Conservation (phyloP, 35 echinoderm and acorn worm genomes). For the Heliocidaris erythrogramma region DNA sequence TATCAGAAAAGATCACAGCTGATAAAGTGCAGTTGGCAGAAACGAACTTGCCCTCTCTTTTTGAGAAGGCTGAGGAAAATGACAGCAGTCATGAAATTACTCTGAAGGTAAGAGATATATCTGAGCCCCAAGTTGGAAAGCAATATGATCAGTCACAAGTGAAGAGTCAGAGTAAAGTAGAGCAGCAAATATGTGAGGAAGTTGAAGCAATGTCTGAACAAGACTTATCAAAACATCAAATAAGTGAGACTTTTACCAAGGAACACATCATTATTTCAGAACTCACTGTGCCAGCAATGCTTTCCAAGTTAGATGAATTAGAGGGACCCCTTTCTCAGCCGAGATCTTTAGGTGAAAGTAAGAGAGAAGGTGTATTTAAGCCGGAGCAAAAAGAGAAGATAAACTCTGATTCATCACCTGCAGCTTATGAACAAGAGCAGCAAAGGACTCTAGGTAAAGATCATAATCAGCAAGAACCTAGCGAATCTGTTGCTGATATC, state of each 20-base stretch:
- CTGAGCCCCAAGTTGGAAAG: background rate
- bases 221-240: background rate
- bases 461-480: background rate
- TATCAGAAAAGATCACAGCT: slow-evolving; percentile 30
- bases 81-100: background rate
- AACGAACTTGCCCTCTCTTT: background rate
- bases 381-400: background rate
- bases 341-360: background rate
- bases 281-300: background rate
- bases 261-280: background rate
- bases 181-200: background rate
- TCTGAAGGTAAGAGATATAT: background rate
- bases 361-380: background rate
- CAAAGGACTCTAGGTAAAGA: background rate
- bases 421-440: background rate
- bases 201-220: background rate
- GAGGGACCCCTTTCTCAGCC: background rate
- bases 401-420: background rate
- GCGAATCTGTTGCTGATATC: background rate
- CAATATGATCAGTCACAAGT: background rate
- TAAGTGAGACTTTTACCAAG: background rate
- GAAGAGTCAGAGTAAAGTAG: background rate
- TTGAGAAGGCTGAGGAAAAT: background rate
- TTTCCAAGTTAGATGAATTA: background rate
- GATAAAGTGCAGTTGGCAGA: background rate